phyloP scores from a whole-genome alignment of 2,113 vertebrate species.

The Hypomesus transpacificus region DNA sequence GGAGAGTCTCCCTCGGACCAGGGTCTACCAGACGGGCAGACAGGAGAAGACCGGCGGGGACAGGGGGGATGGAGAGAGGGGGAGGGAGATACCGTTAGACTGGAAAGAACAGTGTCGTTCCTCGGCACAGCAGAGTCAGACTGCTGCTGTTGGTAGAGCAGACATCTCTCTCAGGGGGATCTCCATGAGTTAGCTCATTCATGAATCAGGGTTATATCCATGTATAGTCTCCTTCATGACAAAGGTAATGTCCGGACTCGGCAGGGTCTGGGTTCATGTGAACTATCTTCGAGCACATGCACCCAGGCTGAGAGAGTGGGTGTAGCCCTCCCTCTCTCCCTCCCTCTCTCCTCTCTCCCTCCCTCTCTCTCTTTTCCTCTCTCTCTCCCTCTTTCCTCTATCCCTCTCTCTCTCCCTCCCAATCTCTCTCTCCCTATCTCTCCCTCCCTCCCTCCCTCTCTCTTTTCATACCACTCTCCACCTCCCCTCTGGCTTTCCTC shows the following conservation, averaged over 20 bases:
- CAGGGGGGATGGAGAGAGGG: not conserved
- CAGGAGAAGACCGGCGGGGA: not conserved
- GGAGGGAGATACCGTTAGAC: not conserved
- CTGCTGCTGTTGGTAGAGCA: not conserved
- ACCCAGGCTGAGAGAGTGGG: not conserved
- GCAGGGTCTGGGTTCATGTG: not conserved
- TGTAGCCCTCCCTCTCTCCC: not conserved
- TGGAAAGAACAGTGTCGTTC: too few relatives aligned
- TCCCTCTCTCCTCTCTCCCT: not conserved
- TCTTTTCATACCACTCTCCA: not conserved
- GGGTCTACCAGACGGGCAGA: constrained; percentile 6
- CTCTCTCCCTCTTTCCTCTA: not conserved
- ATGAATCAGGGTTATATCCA: too few relatives aligned
- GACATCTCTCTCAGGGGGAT: not conserved
- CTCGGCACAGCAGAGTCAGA: not conserved
- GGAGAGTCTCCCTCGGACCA: constrained; percentile 68
- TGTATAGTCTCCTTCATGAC: too few relatives aligned
- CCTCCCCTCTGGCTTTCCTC: not conserved
- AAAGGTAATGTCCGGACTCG: too few relatives aligned
- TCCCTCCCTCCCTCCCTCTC: not conserved
- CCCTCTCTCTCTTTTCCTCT: not conserved
- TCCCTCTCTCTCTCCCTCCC: not conserved
- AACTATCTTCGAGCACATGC: not conserved
- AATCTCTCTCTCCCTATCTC: not conserved
- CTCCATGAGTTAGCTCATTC: not conserved